Evolutionary conservation across 53 echinoderm and acorn worm species (phyloP).

Genomic region (Henricia sp.): DNA sequence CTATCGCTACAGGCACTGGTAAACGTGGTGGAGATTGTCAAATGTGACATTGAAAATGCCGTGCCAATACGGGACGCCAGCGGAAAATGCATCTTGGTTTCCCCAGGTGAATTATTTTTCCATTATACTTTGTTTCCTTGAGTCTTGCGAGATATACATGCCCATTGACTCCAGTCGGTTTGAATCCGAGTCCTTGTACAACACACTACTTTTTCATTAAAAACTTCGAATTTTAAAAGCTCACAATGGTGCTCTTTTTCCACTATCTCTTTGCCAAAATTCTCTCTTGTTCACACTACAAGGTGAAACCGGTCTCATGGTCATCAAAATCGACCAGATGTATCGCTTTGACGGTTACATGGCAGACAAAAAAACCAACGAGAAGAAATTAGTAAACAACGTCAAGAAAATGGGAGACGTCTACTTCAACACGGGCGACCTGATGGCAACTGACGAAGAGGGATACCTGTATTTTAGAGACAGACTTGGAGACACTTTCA

Average conservation of each 20-base stretch:
- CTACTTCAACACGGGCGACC: conserved; percentile 89
- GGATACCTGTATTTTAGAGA: conserved; percentile 92
- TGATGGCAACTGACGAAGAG: conserved; percentile 80
- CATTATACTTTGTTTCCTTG: neutral
- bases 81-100: conserved; percentile 53
- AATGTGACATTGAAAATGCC: conserved; percentile 60
- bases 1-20: conserved; percentile 19
- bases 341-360: conserved; percentile 58
- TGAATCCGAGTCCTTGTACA: too few relatives aligned
- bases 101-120: conserved; percentile 41
- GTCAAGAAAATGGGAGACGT: conserved; percentile 78
- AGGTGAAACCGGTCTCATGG: conserved; percentile 72
- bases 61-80: conserved; percentile 66
- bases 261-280: neutral
- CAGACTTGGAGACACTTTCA: conserved; percentile 90
- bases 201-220: too few relatives aligned
- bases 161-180: neutral
- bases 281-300: neutral
- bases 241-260: neutral
- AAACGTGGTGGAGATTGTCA: conserved; percentile 41
- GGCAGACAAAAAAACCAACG: conserved; percentile 69
- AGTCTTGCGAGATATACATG: too few relatives aligned
- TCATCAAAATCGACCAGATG: conserved; percentile 19
- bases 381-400: conserved; percentile 80
- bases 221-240: neutral